Base-by-base conservation (phyloP, 2,797 vertebrate genomes). In the Enteromius treurensis region DNA sequence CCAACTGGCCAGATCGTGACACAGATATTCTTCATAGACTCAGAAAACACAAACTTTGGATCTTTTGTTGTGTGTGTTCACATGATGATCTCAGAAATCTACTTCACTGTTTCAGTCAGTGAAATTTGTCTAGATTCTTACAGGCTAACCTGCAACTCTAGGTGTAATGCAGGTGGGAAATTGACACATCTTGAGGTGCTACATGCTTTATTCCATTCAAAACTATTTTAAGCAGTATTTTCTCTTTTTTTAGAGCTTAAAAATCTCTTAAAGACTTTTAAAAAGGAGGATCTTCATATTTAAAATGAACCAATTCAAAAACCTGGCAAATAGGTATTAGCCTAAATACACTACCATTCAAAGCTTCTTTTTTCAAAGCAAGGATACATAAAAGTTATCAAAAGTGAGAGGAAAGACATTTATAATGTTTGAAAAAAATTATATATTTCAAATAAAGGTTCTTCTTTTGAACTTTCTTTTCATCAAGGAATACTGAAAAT, bases 1-100 rank as follows among this genome's bases (percentile, higher is more conserved):
- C 81, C 81, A 77, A 75, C 81, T 83, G 81, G 65, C 75, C 65
- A 71, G 75, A 83, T 83, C 82, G 67, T 70, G 82, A 83, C 65
- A 68, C 60, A 67, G 32, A 77, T 74, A 55, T 83, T 69, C 77
- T 55, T 79, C 47, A 68, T 49, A 53, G 21, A 10, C 62, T 34
- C 64, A 55, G 9, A 79, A 69, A 40, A 10, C 64, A 3, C 77
- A 17, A 67, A 53, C 64, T 79, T 26, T 69, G 78, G 21, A 13
- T 69, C 76, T 65, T 65, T 65, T 78, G 60, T 65, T 78, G 5
- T 47, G 23, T 37, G 47, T 53, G 47, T 37, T 32, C 60, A 3
- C 47, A 45, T 51, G 60, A 29, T 32, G 60, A 64, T 32, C 60
- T 74, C 26, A 8, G 23, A 51, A 45, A 47, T 62, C 45, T 26